Base-by-base conservation (phyloP, 1,140 invertebrate genomes). In the Pentalonia nigronervosa region DNA sequence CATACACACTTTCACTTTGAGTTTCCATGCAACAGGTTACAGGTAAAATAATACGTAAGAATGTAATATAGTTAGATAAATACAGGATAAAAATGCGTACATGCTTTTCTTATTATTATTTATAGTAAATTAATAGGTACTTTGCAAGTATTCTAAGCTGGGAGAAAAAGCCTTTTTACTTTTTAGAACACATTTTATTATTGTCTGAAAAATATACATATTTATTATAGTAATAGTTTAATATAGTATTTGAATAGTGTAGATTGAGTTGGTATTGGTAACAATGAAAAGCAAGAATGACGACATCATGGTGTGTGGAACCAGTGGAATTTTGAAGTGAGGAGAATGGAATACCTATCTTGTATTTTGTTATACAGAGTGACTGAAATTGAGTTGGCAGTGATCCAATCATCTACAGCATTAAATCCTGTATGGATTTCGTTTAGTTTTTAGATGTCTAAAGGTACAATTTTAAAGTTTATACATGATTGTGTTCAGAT, bases 1-100 rank as follows among this genome's bases (percentile, higher is more conserved):
- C 67, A 83, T 76, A n/a, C 36, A 36, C 23, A 91, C 90, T 91
- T 91, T 91, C 90, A 91, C 90, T 83, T 83, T 91, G 3, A 34
- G 20, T 53, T 34, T 21, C 86, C 1, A 48, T 20, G 86, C 86
- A 88, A 88, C 47, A 88, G 20, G n/a, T 88, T 50, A 50, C 47
- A 88, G 20, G n/a, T 88, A 88, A 50, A 88, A 47, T 41, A 86
- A 48, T 17, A 30, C 20, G 7, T 81, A 81, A 81, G 56, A 25
- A 60, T 60, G 23, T 25, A 60, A 67, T 2, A 14, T 67, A n/a
- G 9, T 2, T 50, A 50, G 14, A 17, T 14, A 41, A 17, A 14
- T 67, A 67, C 30, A 67, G 60, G 60, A 67, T 67, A 67, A 67
- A 9, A 11, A 67, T 4, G 56, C 7, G 56, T n/a, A n/a, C 60